phyloP scores from a whole-genome alignment of 2,888 invertebrate species.

The Xylota sylvarum region DNA sequence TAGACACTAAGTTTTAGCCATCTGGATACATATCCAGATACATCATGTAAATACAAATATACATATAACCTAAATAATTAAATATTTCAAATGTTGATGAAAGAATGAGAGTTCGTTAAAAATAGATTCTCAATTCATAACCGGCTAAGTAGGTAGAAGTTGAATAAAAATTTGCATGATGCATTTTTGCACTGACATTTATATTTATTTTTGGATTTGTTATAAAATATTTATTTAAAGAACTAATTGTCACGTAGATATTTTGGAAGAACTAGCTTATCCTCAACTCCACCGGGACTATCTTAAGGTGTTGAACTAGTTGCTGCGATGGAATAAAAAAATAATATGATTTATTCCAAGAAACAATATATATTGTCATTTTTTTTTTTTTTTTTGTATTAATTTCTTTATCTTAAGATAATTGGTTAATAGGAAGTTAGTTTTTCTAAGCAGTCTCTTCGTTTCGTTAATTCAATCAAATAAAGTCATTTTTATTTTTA shows the following conservation, averaged over 20 bases:
- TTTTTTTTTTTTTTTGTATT: conserved; percentile 40
- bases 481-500: not conserved
- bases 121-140: conserved; percentile 53
- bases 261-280: conserved; percentile 78
- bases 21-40: conserved; percentile 39
- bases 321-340: conserved; percentile 82
- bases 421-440: conserved; percentile 57
- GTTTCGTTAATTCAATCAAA: not conserved
- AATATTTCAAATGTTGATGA: conserved; percentile 38
- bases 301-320: conserved; percentile 81
- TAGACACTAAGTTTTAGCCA: conserved; percentile 27
- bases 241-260: conserved; percentile 76
- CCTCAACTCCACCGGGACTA: conserved; percentile 82
- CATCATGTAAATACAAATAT: conserved; percentile 13
- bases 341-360: conserved; percentile 77
- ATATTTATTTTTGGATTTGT: conserved; percentile 75
- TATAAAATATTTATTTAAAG: conserved; percentile 74
- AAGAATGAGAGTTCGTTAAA: conserved; percentile 48
- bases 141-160: conserved; percentile 31
- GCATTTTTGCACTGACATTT: conserved; percentile 72
- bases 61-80: conserved; percentile 32
- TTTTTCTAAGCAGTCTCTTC: conserved; percentile 43
- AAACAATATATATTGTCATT: conserved; percentile 51
- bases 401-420: conserved; percentile 38
- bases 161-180: conserved; percentile 67